These are phyloP conservation scores for Pomacea maculata DNA, from an alignment of 1,140 invertebrate genomes.

Conservation along the genomic window DNA sequence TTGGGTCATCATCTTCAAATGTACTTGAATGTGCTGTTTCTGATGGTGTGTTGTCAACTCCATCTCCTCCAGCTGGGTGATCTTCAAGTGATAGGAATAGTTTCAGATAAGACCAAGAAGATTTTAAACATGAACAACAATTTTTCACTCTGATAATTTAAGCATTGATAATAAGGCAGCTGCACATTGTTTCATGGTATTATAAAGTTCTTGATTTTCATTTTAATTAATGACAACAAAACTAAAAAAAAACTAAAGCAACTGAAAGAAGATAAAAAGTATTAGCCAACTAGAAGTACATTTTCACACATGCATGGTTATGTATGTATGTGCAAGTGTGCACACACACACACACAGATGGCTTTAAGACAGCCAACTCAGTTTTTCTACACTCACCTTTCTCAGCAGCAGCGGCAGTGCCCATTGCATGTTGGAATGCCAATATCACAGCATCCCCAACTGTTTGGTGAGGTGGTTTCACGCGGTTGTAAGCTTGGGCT, in stretches of 20 bases:
- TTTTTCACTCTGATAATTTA: background rate
- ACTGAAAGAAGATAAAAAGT: no score
- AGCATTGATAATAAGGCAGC: background rate
- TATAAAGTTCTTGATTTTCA: no score
- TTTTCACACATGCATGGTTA: background rate
- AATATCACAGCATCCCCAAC: constrained; percentile 61
- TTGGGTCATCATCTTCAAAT: constrained; percentile 63
- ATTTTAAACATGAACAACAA: background rate
- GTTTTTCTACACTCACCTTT: background rate
- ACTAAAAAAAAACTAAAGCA: no score
- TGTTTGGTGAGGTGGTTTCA: constrained; percentile 62
- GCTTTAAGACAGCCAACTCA: no score
- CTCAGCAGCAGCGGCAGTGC: background rate
- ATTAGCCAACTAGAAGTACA: background rate
- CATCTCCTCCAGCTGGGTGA: constrained; percentile 34
- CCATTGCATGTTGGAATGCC: constrained; percentile 38
- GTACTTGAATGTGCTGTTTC: constrained; percentile 35
- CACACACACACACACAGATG: background rate
- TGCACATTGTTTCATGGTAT: no score
- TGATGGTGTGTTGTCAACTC: constrained; percentile 32
- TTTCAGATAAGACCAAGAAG: background rate
- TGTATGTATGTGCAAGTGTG: background rate
- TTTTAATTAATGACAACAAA: no score
- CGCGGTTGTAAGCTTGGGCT: constrained; percentile 58
- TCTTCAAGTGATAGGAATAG: constrained; percentile 16